A percentile compares a stretch with the other conserved stretches of the same genome.
Conservation (phyloP, 2,888 invertebrate species). For the Boloria selene region DNA sequence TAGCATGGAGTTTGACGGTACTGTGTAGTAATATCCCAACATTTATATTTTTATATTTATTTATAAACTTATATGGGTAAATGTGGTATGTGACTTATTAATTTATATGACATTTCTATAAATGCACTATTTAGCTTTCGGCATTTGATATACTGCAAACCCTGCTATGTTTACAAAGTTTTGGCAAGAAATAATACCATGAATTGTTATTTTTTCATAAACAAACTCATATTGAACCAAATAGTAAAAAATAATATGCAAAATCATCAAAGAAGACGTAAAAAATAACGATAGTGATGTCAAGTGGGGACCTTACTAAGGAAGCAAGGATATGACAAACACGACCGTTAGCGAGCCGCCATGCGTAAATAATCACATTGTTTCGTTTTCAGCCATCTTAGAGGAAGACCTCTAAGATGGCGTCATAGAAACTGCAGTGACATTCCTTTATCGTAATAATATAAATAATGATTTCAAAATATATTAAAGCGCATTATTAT, state of each 20-base stretch:
- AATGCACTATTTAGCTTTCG: too few relatives aligned
- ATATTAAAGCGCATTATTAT: too few relatives aligned
- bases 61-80: too few relatives aligned
- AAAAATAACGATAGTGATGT: conserved; percentile 18
- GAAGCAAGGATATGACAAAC: conserved; percentile 10
- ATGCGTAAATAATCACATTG: conserved; percentile 12
- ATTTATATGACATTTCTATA: too few relatives aligned
- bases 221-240: neutral
- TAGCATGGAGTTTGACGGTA: too few relatives aligned
- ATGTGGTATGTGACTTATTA: too few relatives aligned
- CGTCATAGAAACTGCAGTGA: neutral
- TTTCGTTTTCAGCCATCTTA: conserved; percentile 10
- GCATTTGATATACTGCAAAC: too few relatives aligned
- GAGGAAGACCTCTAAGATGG: neutral
- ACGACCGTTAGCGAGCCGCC: conserved; percentile 8
- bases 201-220: neutral
- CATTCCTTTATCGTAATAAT: too few relatives aligned
- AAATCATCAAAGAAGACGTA: conserved; percentile 13
- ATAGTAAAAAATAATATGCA: conserved; percentile 17
- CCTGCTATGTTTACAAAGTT: too few relatives aligned
- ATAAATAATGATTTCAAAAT: too few relatives aligned
- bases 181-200: neutral
- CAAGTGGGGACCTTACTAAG: conserved; percentile 13
- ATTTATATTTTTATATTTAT: too few relatives aligned
- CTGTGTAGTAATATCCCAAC: too few relatives aligned